phyloP scores from a whole-genome alignment of 53 echinoderm and acorn worm species.

The Glandiceps talaboti region DNA sequence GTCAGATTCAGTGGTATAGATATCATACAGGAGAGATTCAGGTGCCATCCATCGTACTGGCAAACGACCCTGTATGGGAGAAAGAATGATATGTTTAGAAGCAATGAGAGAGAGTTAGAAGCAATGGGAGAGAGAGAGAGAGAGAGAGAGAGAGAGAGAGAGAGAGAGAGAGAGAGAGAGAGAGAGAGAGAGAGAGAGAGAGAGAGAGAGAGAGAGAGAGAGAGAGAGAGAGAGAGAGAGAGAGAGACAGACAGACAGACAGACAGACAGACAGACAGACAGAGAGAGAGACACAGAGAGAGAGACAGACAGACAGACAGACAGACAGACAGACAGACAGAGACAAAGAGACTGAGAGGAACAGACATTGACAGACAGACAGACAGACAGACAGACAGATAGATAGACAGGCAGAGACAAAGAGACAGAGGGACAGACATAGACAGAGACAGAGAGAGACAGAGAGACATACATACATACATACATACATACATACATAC shows the following conservation, averaged over 20 bases:
- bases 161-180: conserved; percentile 1
- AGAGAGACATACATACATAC: no score
- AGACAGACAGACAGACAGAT: background rate
- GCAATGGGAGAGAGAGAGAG: conserved; percentile 1
- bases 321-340: no score
- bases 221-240: background rate
- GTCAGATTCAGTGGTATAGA: background rate
- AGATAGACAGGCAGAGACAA: no score
- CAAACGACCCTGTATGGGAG: background rate
- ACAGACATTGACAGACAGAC: conserved; percentile 1
- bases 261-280: conserved; percentile 1
- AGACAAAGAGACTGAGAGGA: no score
- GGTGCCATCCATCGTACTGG: background rate
- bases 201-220: background rate
- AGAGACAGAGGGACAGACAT: no score
- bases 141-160: conserved; percentile 1
- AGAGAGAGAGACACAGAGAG: no score
- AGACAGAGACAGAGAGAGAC: no score
- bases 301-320: no score
- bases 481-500: no score
- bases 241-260: conserved; percentile 1
- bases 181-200: background rate
- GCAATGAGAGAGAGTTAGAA: no score
- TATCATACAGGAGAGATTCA: background rate
- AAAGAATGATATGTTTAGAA: no score